These are phyloP conservation scores for Lamproptera curius DNA, from an alignment of 2,888 invertebrate genomes.

Conservation along the genomic window DNA sequence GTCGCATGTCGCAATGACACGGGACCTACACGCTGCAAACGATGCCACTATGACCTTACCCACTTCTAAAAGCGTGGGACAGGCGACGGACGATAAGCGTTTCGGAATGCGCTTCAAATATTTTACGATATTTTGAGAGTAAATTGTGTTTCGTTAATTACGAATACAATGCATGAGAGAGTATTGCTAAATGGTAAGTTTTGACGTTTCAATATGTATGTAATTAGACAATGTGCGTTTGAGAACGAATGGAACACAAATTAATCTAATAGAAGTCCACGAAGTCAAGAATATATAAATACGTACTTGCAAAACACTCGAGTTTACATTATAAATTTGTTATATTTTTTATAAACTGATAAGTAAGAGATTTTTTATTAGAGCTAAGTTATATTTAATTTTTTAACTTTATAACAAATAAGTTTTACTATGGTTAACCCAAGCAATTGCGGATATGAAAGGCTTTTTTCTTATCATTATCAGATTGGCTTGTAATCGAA, in stretches of 20 bases:
- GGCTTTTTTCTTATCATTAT: no score
- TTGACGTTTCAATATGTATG: conserved; percentile 1
- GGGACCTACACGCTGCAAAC: conserved; percentile 49
- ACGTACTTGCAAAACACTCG: not conserved
- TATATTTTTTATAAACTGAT: not conserved
- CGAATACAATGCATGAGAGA: conserved; percentile 2
- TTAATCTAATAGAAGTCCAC: no score
- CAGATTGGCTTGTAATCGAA: no score
- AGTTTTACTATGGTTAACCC: no score
- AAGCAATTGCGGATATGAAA: no score
- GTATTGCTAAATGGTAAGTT: conserved; percentile 1
- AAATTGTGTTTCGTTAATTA: conserved; percentile 8
- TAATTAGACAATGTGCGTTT: not conserved
- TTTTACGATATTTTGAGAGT: conserved; percentile 11
- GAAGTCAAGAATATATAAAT: no score
- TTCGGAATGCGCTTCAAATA: conserved; percentile 17
- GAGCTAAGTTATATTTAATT: no score
- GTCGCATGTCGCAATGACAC: conserved; percentile 47
- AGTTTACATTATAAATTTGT: not conserved
- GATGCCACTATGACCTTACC: conserved; percentile 61
- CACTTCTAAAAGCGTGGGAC: conserved; percentile 28
- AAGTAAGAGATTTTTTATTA: no score
- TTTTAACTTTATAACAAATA: no score
- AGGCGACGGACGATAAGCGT: conserved; percentile 24
- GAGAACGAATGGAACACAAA: no score